phyloP scores from a whole-genome alignment of 2,113 vertebrate species.

The Orycteropus afer region DNA sequence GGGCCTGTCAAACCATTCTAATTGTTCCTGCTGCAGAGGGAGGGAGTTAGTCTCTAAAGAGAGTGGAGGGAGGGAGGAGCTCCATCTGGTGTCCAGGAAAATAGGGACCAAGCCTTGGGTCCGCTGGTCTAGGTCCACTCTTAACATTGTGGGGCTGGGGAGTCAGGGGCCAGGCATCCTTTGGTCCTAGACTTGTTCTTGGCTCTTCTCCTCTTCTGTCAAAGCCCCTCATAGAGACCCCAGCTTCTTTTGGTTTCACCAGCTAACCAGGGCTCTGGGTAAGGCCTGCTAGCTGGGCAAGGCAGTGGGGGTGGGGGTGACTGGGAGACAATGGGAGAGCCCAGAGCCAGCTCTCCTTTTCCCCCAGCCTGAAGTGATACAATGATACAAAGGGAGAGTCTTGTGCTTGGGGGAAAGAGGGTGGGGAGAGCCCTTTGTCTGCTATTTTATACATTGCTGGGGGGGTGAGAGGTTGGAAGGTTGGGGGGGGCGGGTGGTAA shows the following conservation, averaged over 20 bases:
- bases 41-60: slow-evolving; percentile 41
- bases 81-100: slow-evolving; percentile 78
- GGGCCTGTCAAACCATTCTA: slow-evolving; percentile 64
- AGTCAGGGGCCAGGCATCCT: not conserved
- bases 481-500: slow-evolving; percentile 73
- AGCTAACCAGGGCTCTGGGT: slow-evolving; percentile 25
- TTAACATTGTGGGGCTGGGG: not conserved
- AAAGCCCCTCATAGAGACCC: not conserved
- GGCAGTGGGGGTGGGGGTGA: slow-evolving; percentile 66
- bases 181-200: not conserved
- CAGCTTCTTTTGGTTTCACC: slow-evolving; percentile 50
- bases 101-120: slow-evolving; percentile 7
- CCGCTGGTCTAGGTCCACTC: too few relatives aligned
- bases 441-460: slow-evolving; percentile 86
- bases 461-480: slow-evolving; percentile 79
- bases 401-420: slow-evolving; percentile 81
- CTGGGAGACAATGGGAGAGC: slow-evolving; percentile 72
- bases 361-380: slow-evolving; percentile 78
- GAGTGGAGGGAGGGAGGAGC: slow-evolving; percentile 65
- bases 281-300: slow-evolving; percentile 48
- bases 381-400: slow-evolving; percentile 81
- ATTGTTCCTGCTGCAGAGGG: slow-evolving; percentile 53
- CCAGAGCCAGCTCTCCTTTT: slow-evolving; percentile 70
- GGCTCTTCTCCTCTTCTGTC: not conserved
- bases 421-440: slow-evolving; percentile 85